Percentiles rank a stretch among this genome's conserved stretches.
Evolutionary conservation across 1,140 invertebrate genomes (phyloP).

Genomic region (Phortica variegata): DNA sequence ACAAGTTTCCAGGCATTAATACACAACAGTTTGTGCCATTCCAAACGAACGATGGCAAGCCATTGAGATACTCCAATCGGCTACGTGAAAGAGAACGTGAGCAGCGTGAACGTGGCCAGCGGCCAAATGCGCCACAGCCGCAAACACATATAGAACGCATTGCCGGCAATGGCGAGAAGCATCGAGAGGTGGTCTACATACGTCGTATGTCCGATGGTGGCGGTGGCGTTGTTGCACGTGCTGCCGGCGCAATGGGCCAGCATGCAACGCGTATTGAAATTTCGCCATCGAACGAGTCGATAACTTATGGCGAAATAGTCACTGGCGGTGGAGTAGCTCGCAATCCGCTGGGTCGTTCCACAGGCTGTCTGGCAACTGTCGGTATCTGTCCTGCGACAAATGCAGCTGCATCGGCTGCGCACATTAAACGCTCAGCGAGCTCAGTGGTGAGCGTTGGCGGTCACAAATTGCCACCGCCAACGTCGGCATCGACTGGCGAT

Average conservation of each 20-base stretch:
- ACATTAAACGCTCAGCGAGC: constrained; percentile 42
- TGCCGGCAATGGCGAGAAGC: constrained; percentile 32
- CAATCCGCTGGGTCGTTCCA: constrained; percentile 43
- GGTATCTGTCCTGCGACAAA: too few relatives aligned
- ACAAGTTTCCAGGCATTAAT: constrained; percentile 46
- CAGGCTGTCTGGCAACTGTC: constrained; percentile 31
- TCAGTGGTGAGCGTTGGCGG: constrained; percentile 42
- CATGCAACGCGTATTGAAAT: constrained; percentile 53
- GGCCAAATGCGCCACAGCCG: constrained; percentile 36
- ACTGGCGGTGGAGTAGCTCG: constrained; percentile 14
- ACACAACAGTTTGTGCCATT: constrained; percentile 47
- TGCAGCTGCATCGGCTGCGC: constrained; percentile 15
- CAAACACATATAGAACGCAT: constrained; percentile 24
- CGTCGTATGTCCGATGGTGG: constrained; percentile 45
- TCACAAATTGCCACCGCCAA: constrained; percentile 42
- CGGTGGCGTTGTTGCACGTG: too few relatives aligned
- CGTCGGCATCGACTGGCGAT: constrained; percentile 30
- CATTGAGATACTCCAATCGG: constrained; percentile 39
- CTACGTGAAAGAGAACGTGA: constrained; percentile 21
- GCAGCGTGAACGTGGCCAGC: constrained; percentile 1
- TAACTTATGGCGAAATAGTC: constrained; percentile 40
- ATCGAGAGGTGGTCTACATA: constrained; percentile 52
- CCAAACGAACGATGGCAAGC: constrained; percentile 41
- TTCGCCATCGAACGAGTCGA: constrained; percentile 49
- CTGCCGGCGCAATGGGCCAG: background rate